Percentiles rank a stretch among this genome's conserved stretches.
phyloP scores from a whole-genome alignment of 2,888 invertebrate species.

The Oscheius myriophilus region DNA sequence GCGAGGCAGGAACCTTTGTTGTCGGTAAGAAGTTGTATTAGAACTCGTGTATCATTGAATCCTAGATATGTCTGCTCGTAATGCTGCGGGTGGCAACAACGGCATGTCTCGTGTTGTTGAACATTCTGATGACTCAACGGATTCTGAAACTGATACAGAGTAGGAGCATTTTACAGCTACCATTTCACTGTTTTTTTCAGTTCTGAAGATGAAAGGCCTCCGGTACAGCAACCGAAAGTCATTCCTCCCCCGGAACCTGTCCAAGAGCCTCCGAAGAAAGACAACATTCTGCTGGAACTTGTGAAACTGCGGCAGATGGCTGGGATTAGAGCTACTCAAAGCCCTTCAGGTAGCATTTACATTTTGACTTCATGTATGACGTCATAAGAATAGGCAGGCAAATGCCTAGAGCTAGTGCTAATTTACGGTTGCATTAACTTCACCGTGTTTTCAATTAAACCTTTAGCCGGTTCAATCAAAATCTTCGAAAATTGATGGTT shows the following conservation, averaged over 20 bases:
- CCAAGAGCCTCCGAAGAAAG: constrained; percentile 2
- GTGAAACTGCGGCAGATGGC: constrained; percentile 47
- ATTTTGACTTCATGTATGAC: not conserved
- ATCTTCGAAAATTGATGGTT: no score
- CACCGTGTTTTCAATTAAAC: no score
- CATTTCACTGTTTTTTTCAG: not conserved
- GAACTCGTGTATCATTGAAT: no score
- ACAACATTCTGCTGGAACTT: constrained; percentile 43
- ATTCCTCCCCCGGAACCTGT: constrained; percentile 1
- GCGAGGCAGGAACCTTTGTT: constrained; percentile 58
- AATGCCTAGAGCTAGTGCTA: no score
- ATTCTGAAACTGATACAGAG: constrained; percentile 46
- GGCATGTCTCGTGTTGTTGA: constrained; percentile 38
- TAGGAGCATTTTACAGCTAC: not conserved
- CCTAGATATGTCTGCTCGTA: constrained; percentile 42
- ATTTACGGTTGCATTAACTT: not conserved
- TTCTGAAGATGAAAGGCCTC: not conserved
- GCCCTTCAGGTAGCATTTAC: not conserved
- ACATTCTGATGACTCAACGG: constrained; percentile 46
- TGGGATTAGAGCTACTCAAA: constrained; percentile 32
- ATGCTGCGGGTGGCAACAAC: constrained; percentile 26
- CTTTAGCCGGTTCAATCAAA: no score
- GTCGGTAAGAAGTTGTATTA: constrained; percentile 33
- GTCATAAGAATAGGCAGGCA: not conserved
- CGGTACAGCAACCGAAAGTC: not conserved